Base-by-base conservation (phyloP, 2,113 vertebrate species). In the Mohoua ochrocephala region DNA sequence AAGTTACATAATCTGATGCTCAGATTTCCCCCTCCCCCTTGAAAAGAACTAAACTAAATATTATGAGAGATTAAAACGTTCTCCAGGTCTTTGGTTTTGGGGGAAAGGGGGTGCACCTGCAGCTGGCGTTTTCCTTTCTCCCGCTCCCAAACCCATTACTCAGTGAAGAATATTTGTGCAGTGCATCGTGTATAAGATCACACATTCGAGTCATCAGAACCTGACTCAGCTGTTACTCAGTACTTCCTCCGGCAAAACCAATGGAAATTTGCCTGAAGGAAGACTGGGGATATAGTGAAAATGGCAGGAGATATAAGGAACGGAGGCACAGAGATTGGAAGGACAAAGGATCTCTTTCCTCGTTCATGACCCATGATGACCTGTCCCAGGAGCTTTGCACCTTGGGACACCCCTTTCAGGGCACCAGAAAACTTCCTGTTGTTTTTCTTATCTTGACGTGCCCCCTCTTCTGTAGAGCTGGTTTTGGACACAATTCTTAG, bases 1-100 rank as follows among this genome's bases (percentile, higher is more conserved):
- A 84, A 93, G 94, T 97, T 97, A 95, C 79, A 96, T 97, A 97
- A 96, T 96, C 91, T 91, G 45, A 91, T 30, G 37, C 64, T 96
- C 82, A 77, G 49, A 44, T 94, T 96, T 82, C 73, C 67, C 76
- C 75, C 93, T 73, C 89, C 80, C 47, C 39, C 53, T 69, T 47
- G 70, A 91, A 96, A 91, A 92, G 77, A 92, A 65, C 69, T 65
- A 95, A 95, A 68, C 69, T 82, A 95, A 96, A 96, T 93, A 96
- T 95, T 95, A 77, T 93, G 93, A 97, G 31, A 95, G 57, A 93
- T 89, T 93, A 37, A 64, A 86, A 95, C 42, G 41, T 82, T 92
- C 45, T 75, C 67, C 50, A 59, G 44, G 35, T 27, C 33, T 84
- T 86, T 77, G 44, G 41, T 69, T 93, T 45, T 37, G 30, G 56